A percentile compares a stretch with the other conserved stretches of the same genome.
These are phyloP conservation scores for Leontocebus nigricollis DNA, from an alignment of 2,797 vertebrate species.

Conservation along the genomic window DNA sequence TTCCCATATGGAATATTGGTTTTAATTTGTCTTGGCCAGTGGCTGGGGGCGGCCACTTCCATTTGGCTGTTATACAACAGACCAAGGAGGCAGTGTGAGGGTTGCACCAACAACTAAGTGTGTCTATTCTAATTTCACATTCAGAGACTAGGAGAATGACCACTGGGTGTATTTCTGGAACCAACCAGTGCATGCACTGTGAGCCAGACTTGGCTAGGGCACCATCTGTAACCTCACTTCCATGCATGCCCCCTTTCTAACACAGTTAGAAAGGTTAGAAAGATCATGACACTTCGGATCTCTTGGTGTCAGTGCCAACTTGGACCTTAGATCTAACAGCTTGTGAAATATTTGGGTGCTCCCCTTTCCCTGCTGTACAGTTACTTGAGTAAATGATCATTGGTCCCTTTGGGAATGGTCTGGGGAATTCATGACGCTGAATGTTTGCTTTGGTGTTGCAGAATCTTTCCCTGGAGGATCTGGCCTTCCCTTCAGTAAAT, in stretches of 20 bases:
- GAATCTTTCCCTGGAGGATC: not conserved
- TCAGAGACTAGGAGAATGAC: not conserved
- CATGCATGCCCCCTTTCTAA: not conserved
- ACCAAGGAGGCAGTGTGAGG: not conserved
- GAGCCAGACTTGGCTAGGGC: not conserved
- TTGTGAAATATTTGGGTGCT: not conserved
- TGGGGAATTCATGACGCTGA: not conserved
- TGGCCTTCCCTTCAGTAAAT: not conserved
- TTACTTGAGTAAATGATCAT: not conserved
- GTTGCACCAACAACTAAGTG: not conserved
- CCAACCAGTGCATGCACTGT: not conserved
- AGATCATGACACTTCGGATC: not conserved
- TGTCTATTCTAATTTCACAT: not conserved
- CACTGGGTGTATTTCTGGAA: not conserved
- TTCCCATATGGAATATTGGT: not conserved
- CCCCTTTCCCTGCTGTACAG: not conserved
- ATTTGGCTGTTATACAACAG: not conserved
- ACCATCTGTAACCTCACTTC: not conserved
- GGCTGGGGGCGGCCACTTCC: not conserved
- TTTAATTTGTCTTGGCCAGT: not conserved
- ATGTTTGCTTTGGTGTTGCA: not conserved
- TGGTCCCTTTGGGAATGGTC: not conserved
- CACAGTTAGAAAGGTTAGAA: not conserved
- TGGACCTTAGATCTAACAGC: not conserved
- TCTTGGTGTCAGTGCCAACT: not conserved